Conservation (phyloP, 2,888 invertebrate species). For the Prostheceraeus crozeri region DNA sequence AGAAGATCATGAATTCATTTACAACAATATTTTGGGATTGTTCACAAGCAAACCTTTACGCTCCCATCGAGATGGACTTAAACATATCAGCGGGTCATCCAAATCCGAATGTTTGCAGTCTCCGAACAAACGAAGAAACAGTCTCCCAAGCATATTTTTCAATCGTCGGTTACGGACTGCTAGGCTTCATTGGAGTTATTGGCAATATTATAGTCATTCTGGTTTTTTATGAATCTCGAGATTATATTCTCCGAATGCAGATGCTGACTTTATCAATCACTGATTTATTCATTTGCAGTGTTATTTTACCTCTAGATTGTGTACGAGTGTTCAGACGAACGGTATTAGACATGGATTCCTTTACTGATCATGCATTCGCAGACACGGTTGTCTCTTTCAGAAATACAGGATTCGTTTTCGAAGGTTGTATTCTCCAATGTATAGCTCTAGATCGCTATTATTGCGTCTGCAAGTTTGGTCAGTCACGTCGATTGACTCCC, state of each 20-base stretch:
- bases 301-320: constrained; percentile 25
- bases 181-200: constrained; percentile 2
- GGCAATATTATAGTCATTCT: constrained; percentile 8
- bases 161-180: background rate
- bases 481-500: background rate
- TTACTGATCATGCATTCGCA: constrained; percentile 4
- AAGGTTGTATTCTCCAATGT: constrained; percentile 9
- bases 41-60: too few relatives aligned
- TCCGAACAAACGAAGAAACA: too few relatives aligned
- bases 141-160: constrained; percentile 1
- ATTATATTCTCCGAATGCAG: background rate
- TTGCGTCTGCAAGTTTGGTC: background rate
- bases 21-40: too few relatives aligned
- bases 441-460: constrained; percentile 16
- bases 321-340: constrained; percentile 9
- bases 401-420: constrained; percentile 22
- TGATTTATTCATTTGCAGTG: constrained; percentile 10
- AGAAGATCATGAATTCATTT: too few relatives aligned
- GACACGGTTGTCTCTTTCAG: constrained; percentile 16
- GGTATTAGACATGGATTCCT: background rate
- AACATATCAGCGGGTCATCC: too few relatives aligned
- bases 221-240: constrained; percentile 9
- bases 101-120: too few relatives aligned
- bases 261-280: constrained; percentile 15
- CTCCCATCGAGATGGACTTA: too few relatives aligned